Conservation (phyloP, 92 coral and sea anemone genomes). For the Zoanthus sociatus region DNA sequence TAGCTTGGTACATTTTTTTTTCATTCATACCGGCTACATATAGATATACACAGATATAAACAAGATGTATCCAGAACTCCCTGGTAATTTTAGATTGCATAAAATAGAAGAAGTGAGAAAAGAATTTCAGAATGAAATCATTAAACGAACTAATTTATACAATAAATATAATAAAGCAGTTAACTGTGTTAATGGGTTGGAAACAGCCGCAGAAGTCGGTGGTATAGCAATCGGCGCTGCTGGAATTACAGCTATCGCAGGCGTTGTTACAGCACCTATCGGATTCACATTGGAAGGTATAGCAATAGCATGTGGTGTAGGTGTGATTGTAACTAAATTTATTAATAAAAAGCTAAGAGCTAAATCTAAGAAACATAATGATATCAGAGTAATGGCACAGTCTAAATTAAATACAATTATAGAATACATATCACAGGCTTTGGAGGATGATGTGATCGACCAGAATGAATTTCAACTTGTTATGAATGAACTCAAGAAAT, state of each 20-base stretch:
- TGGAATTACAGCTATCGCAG: not conserved
- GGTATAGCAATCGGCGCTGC: constrained; percentile 2
- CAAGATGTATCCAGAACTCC: not conserved
- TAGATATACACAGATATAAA: not conserved
- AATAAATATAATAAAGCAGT: not conserved
- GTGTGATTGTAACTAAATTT: not conserved
- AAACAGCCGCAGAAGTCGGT: constrained; percentile 1
- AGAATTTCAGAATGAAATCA: no score
- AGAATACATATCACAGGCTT: not conserved
- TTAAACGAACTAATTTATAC: no score
- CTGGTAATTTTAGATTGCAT: not conserved
- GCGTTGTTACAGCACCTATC: constrained; percentile 1
- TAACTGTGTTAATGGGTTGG: not conserved
- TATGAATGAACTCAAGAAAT: not conserved
- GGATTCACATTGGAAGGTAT: not conserved
- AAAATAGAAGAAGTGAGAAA: no score
- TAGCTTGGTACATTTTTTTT: no score
- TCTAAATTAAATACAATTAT: not conserved
- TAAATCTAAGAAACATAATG: not conserved
- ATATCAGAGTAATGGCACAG: not conserved
- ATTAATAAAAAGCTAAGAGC: not conserved
- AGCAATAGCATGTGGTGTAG: not conserved
- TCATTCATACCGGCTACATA: no score
- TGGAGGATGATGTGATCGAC: constrained; percentile 1
- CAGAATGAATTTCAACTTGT: not conserved